Base-by-base conservation (phyloP, 2,797 vertebrate genomes). In the Pelodytes ibericus region DNA sequence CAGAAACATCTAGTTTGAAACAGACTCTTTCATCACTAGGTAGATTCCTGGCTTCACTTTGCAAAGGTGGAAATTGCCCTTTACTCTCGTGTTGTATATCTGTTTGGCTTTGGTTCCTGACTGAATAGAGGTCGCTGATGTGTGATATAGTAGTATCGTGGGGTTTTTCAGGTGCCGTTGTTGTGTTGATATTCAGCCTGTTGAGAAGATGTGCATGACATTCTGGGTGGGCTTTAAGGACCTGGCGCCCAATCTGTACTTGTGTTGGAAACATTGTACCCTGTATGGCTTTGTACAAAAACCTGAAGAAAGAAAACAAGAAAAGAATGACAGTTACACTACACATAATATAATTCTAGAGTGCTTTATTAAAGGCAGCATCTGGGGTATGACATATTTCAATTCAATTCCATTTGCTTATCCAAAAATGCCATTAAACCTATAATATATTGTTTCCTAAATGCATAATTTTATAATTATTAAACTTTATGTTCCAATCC, bases 211-310 rank as follows among this genome's bases (percentile, higher is more conserved):
- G 92, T 72, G 81, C 84, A 62, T 87, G 88, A 9, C 82, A 87
- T 71, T 91, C 89, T 13, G 82, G 71, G 0, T 87, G 81, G 18
- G 92, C 87, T 80, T 86, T 91, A 82, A 95, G 93, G 81, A 94
- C 33, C 84, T 95, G 95, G 71, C 95, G 91, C 36, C 94, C 95
- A 20, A 93, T 86, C 74, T 97, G 96, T 67, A 96, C 91, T 0
- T 93, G 94, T 10, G 89, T 95, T 63, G 97, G 96, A 83, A 94
- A 97, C 10, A 99, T 81, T 0, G 94, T 94, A 71, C 95, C 95
- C 85, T 96, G 98, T 84, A 97, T 92, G 30, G 93, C 93, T 90
- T 93, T 91, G 90, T 95, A 95, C 79, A 98, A 94, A 86, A 96
- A 95, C 84, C 98, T 99, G 87, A 80, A 78, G 83, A 68, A 79